phyloP scores from a whole-genome alignment of 2,888 invertebrate species.

The Papilio gigon region DNA sequence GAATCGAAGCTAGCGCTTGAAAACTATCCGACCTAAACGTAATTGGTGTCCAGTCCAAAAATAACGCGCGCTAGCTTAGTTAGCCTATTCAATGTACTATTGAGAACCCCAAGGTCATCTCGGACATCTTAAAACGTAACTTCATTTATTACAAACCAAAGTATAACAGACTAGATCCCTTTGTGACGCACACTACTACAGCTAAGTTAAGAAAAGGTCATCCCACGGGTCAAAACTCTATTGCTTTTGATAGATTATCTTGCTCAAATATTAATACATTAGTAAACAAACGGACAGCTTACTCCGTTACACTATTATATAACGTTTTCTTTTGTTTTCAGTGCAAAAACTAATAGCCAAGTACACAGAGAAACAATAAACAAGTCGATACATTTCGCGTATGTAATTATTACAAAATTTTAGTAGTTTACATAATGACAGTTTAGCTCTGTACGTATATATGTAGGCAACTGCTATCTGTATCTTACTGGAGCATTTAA shows the following conservation, averaged over 20 bases:
- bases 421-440: too few species aligned
- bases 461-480: conserved; percentile 14
- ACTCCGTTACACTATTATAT: conserved; percentile 21
- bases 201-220: conserved; percentile 70
- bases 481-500: conserved; percentile 51
- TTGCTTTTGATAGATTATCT: conserved; percentile 53
- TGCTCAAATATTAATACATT: conserved; percentile 63
- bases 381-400: too few species aligned
- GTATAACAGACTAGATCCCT: neutral
- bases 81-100: too few species aligned
- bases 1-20: too few species aligned
- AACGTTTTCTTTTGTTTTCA: neutral
- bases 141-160: too few species aligned
- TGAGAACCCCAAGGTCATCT: too few species aligned
- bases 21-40: too few species aligned
- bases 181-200: neutral
- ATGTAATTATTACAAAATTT: too few species aligned
- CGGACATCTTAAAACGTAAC: too few species aligned
- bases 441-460: neutral
- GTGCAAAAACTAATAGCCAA: neutral
- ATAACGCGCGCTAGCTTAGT: too few species aligned
- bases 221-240: conserved; percentile 63
- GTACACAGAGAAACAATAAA: too few species aligned
- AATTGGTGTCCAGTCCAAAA: too few species aligned
- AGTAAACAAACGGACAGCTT: conserved; percentile 45